Conservation (phyloP, 2,797 vertebrate species). For the Rhinogobio ventralis region DNA sequence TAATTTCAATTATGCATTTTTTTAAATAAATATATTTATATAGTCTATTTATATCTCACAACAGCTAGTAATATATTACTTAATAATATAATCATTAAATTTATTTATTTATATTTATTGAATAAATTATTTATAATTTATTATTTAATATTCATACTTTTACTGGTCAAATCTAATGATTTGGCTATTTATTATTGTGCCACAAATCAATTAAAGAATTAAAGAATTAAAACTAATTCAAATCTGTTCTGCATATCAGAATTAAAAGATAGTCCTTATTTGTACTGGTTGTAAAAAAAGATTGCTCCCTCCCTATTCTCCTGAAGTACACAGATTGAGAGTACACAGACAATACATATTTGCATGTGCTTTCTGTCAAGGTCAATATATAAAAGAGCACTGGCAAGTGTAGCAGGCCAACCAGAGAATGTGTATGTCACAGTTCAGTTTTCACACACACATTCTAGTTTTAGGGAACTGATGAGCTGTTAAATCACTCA, state of each 20-base stretch:
- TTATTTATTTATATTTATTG: not conserved
- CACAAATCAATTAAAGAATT: too few species aligned
- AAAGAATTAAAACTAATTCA: not conserved
- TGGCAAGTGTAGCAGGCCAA: not conserved
- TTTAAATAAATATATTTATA: not conserved
- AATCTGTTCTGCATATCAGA: not conserved
- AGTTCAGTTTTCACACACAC: not conserved
- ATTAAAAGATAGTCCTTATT: not conserved
- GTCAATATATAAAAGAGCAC: conserved; percentile 18
- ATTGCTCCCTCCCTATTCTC: too few species aligned
- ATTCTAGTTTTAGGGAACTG: not conserved
- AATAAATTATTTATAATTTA: not conserved
- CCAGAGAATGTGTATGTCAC: not conserved
- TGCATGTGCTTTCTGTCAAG: conserved; percentile 9
- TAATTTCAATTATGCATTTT: not conserved
- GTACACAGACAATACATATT: not conserved
- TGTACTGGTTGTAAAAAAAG: not conserved
- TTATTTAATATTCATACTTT: not conserved
- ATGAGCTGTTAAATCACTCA: conserved; percentile 11
- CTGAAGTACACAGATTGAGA: not conserved
- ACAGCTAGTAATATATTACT: not conserved
- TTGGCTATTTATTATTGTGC: not conserved
- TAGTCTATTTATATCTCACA: not conserved
- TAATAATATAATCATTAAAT: not conserved
- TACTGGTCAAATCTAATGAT: not conserved